These are phyloP conservation scores for Campaea margaritaria DNA, from an alignment of 2,888 invertebrate species.

Conservation along the genomic window DNA sequence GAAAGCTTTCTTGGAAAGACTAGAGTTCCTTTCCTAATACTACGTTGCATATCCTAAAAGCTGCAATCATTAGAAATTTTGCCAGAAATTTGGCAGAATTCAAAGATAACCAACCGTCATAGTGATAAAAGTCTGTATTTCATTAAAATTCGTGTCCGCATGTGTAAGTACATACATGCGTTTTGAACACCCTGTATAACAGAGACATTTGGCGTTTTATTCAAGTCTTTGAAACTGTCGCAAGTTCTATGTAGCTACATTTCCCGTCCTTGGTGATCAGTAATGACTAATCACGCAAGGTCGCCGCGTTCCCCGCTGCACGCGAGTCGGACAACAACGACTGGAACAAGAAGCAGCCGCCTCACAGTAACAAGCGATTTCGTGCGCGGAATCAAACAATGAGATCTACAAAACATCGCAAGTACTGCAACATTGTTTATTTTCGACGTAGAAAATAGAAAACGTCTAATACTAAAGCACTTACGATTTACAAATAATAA, in stretches of 20 bases:
- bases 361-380: conserved; percentile 17
- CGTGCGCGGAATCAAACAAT: conserved; percentile 30
- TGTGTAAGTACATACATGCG: conserved; percentile 1
- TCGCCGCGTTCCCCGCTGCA: no score
- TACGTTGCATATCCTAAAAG: background rate
- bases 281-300: no score
- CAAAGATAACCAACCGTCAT: background rate
- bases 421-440: conserved; percentile 10
- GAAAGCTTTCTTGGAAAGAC: background rate
- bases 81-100: background rate
- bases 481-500: background rate
- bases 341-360: background rate
- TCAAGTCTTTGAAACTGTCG: conserved; percentile 5
- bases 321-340: no score
- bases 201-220: conserved; percentile 19
- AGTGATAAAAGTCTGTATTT: conserved; percentile 4
- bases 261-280: no score
- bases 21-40: conserved; percentile 4
- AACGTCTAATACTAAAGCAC: background rate
- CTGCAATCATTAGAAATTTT: conserved; percentile 1
- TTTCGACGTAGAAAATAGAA: background rate
- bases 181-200: conserved; percentile 11
- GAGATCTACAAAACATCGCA: conserved; percentile 35
- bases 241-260: background rate
- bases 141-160: conserved; percentile 4